Conservation (phyloP, 2,113 vertebrate species). For the Sardina pilchardus region DNA sequence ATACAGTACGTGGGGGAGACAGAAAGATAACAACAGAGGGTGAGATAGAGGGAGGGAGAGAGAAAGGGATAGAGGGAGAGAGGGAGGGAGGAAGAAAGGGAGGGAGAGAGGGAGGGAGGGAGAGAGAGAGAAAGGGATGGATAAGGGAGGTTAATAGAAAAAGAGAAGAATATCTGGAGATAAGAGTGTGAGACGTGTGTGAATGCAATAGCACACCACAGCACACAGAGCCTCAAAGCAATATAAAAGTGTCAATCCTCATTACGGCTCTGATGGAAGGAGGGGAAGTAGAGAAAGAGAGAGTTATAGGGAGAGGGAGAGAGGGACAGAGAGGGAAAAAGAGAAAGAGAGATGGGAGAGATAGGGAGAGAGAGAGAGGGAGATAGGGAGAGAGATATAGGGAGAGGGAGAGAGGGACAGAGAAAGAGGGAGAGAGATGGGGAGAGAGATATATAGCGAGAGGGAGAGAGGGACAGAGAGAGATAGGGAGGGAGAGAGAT, state of each 20-base stretch:
- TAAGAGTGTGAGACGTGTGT: background rate
- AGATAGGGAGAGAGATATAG: background rate
- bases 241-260: background rate
- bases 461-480: background rate
- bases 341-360: background rate
- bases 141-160: background rate
- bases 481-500: background rate
- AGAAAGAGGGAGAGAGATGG: too few relatives aligned
- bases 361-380: too few relatives aligned
- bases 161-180: background rate
- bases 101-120: too few relatives aligned
- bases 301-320: too few relatives aligned
- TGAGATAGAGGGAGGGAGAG: too few relatives aligned
- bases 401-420: too few relatives aligned
- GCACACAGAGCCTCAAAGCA: background rate
- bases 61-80: background rate
- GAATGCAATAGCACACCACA: background rate
- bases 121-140: background rate
- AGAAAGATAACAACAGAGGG: background rate
- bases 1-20: background rate
- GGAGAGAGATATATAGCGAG: background rate
- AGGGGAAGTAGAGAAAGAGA: background rate
- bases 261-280: background rate
- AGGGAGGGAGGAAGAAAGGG: too few relatives aligned
- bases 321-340: background rate